Evolutionary conservation across 2,888 invertebrate species (phyloP), one percentile per base, ranked within the genome.

Genomic region (Pelosia muscerda): DNA sequence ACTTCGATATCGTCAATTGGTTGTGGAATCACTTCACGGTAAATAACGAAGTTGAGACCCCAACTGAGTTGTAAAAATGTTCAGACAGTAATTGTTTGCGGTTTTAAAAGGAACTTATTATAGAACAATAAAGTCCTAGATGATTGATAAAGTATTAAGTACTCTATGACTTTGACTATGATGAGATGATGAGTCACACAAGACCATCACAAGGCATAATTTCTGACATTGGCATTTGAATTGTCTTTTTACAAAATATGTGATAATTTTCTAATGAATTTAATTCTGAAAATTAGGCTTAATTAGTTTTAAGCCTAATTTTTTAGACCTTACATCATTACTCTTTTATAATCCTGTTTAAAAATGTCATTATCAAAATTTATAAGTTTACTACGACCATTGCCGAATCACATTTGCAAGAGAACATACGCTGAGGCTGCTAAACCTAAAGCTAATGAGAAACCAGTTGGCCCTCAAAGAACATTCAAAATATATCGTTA

Each of bases 401-500:
- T 13, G 0, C 3, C 22, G 13, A 34, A 2, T 38, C 11, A 15
- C 11, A 55, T 72, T 34, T 34, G 58, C 15, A 26, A 15, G 25
- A 69, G 77, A 68, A n/a, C 26, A 19, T 77, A 69, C 23, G 58
- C 70, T 22, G 61, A 3, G 9, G 25, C 55, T 2, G 9, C 53
- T 11, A n/a, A n/a, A 54, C 13, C 55, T 23, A 55, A 25, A 25
- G 13, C 25, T 1, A 57, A 63, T 15, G 63, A 66, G 25, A 77
- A 78, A 25, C 0, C 28, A 0, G 5, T 74, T 0, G 81, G 76
- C 8, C 69, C 86, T 11, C 78, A 78, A 9, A 78, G 76, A 66
- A 66, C 84, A 2, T 84, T 86, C 71, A 92, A 89, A 78, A 74
- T 94, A 5, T 94, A 94, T 72, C 85, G 94, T 9, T 94, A 79